A percentile compares a stretch with the other conserved stretches of the same genome.
Conservation (phyloP, 2,797 vertebrate species). For the Propithecus deckenii region DNA sequence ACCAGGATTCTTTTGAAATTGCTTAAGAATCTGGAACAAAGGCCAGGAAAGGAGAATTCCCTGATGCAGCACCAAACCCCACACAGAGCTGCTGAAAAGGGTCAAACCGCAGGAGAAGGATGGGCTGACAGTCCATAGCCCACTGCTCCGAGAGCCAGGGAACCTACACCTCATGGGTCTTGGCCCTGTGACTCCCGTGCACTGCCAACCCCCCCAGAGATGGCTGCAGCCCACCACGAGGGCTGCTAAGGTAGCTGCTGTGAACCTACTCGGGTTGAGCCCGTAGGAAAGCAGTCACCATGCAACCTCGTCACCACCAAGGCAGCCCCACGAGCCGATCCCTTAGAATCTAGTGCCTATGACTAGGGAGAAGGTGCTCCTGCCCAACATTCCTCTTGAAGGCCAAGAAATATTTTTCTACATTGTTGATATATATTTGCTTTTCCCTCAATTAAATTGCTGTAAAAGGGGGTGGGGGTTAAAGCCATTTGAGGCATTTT, state of each 20-base stretch:
- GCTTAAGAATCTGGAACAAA: background rate
- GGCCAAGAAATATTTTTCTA: slow-evolving; percentile 25
- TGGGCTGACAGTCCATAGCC: background rate
- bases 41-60: background rate
- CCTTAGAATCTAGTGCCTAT: background rate
- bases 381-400: background rate
- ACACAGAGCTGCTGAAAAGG: background rate
- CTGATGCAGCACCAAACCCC: background rate
- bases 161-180: accelerated
- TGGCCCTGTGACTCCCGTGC: background rate
- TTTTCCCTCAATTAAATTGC: slow-evolving; percentile 81
- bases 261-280: background rate
- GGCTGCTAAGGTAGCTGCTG: background rate
- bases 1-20: background rate
- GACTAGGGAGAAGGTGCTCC: background rate
- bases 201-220: background rate
- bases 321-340: background rate
- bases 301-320: accelerated
- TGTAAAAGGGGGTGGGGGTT: slow-evolving; percentile 71
- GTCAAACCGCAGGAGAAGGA: background rate
- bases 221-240: no score
- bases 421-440: slow-evolving; percentile 62
- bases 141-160: background rate
- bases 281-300: accelerated
- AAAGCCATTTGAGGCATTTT: slow-evolving; percentile 84